Evolutionary conservation across 2,797 vertebrate genomes (phyloP), one percentile per base, ranked within the genome.

Genomic region (Sparus aurata): DNA sequence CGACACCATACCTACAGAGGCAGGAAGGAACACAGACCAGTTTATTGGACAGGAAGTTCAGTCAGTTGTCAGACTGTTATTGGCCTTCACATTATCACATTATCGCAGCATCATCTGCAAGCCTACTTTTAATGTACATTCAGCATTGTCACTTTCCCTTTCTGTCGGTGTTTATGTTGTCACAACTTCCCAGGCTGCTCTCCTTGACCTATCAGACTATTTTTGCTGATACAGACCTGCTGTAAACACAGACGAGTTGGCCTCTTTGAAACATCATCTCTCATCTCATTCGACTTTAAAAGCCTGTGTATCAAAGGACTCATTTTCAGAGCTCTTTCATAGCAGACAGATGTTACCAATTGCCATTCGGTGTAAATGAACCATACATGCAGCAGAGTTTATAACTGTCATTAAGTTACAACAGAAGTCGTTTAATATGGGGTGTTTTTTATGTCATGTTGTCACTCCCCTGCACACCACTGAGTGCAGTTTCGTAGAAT

Each of bases 1-100:
- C 0, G 98, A 98, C 70, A 99, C 98, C 98, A 99, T 99, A 2
- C 98, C 98, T 99, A 68, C 23, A 61, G 43, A 45, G 12, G 43
- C 12, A 12, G 43, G 43, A 43, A 13, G 45, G 43, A 45, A 45
- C 45, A 45, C 45, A 45, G 45, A 45, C 5, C 13, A 45, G 13
- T 15, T 45, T 1, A 45, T 45, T 16, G 45, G 45, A 45, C 45
- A 16, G 45, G 45, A 45, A 16, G 13, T 45, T 45, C 45, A 1
- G 3, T 45, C 15, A 45, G 45, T 5, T 45, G 12, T 45, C 43
- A 45, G 43, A 45, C 43, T 4, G 43, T 45, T 15, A 45, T 3
- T 38, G 34, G 34, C 38, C 38, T 38, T 38, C n/a, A n/a, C n/a
- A n/a, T n/a, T n/a, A 34, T 34, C 34, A 38, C 38, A 38, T 38